phyloP scores from a whole-genome alignment of 1,140 invertebrate genomes.

The Leptopilina boulardi region DNA sequence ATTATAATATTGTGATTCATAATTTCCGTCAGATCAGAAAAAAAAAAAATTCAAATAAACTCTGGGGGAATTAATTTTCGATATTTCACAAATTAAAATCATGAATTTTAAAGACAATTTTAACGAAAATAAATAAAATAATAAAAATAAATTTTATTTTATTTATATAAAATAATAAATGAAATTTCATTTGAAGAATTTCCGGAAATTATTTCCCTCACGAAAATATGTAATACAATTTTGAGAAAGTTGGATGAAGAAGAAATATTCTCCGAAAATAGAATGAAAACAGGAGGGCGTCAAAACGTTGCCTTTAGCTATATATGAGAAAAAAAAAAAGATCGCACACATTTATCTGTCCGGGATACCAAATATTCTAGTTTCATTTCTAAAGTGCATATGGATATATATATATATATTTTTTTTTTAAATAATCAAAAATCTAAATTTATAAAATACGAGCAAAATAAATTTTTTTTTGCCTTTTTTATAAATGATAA shows the following conservation, averaged over 20 bases:
- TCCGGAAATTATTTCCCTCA: neutral
- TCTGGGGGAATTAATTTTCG: no score
- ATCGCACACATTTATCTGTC: neutral
- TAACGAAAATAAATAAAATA: no score
- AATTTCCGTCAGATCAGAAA: neutral
- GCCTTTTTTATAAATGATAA: no score
- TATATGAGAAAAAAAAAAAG: neutral
- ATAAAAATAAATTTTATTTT: no score
- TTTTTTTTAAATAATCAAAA: neutral
- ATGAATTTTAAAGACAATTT: no score
- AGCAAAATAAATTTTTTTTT: no score
- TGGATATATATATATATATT: neutral
- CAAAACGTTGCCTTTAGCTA: neutral
- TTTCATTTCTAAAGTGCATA: constrained; percentile 9
- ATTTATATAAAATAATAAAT: neutral
- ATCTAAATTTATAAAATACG: no score
- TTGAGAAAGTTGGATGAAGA: neutral
- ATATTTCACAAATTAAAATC: neutral
- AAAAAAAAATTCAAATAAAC: neutral
- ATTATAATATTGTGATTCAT: neutral
- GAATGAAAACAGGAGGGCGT: neutral
- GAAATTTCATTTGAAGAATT: neutral
- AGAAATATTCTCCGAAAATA: neutral
- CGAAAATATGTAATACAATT: neutral
- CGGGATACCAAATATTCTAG: neutral